A percentile compares a stretch with the other conserved stretches of the same genome.
Evolutionary conservation across 2,888 invertebrate species (phyloP).

Genomic region (Silvanus unidentatus): DNA sequence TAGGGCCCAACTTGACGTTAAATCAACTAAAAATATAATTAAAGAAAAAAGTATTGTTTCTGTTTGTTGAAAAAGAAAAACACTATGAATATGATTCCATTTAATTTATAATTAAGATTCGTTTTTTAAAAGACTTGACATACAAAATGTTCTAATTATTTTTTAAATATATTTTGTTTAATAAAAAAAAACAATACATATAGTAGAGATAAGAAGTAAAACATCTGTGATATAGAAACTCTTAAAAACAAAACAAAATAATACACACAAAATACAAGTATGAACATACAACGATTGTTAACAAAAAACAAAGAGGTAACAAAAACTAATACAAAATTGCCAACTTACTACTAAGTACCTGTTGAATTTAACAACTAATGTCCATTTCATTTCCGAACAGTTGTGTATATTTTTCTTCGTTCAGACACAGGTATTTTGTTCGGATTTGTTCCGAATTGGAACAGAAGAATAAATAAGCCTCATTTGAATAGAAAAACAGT

Average conservation of each 20-base stretch:
- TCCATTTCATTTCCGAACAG: background rate
- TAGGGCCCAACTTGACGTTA: no score
- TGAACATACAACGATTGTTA: conserved; percentile 34
- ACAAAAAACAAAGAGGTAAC: conserved; percentile 12
- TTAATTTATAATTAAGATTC: no score
- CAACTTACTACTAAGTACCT: conserved; percentile 22
- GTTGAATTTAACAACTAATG: conserved; percentile 8
- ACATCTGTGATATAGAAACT: conserved; percentile 48
- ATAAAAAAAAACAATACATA: conserved; percentile 1
- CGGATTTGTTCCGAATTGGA: no score
- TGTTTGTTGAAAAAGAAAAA: no score
- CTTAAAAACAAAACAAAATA: conserved; percentile 23
- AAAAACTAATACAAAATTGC: conserved; percentile 13
- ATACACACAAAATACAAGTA: conserved; percentile 5
- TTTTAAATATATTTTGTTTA: background rate
- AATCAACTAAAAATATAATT: no score
- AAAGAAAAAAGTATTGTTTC: no score
- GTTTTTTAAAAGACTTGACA: no score
- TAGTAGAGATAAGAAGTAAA: conserved; percentile 43
- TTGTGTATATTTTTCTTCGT: no score
- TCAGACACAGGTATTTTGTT: no score
- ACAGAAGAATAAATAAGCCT: background rate
- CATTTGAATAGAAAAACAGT: conserved; percentile 4
- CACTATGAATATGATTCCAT: no score
- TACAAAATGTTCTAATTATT: background rate